Conservation (phyloP, 2,113 vertebrate species). For the Heterocephalus glaber region DNA sequence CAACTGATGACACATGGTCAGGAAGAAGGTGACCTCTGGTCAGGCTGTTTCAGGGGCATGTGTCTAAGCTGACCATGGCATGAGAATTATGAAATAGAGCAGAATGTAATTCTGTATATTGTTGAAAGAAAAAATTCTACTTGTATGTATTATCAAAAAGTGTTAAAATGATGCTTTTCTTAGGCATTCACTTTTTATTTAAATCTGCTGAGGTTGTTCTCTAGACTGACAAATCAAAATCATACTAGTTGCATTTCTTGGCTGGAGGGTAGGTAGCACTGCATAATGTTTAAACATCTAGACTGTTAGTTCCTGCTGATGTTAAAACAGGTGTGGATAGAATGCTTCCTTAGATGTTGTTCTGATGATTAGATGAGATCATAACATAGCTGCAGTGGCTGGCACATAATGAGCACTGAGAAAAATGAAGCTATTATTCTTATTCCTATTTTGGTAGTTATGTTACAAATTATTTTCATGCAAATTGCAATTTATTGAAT, state of each 20-base stretch:
- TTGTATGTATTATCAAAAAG: background rate
- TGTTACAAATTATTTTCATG: background rate
- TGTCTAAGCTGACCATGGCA: background rate
- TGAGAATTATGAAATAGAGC: background rate
- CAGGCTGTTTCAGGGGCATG: background rate
- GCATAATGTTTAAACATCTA: background rate
- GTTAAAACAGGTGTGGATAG: background rate
- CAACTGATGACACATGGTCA: background rate
- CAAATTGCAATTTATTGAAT: background rate
- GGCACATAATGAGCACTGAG: background rate
- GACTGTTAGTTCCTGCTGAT: background rate
- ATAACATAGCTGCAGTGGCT: background rate
- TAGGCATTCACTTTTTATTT: background rate
- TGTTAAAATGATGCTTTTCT: background rate
- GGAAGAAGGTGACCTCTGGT: background rate
- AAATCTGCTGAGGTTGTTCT: background rate
- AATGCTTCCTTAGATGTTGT: background rate
- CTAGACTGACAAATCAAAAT: background rate
- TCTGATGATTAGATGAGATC: conserved; percentile 2
- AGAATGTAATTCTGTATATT: background rate
- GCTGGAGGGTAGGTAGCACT: background rate
- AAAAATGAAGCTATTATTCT: background rate
- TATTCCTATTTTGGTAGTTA: conserved; percentile 35
- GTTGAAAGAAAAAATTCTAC: conserved; percentile 20
- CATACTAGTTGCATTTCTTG: background rate